Evolutionary conservation across 1,140 invertebrate species (phyloP).

Genomic region (Atta texana): DNA sequence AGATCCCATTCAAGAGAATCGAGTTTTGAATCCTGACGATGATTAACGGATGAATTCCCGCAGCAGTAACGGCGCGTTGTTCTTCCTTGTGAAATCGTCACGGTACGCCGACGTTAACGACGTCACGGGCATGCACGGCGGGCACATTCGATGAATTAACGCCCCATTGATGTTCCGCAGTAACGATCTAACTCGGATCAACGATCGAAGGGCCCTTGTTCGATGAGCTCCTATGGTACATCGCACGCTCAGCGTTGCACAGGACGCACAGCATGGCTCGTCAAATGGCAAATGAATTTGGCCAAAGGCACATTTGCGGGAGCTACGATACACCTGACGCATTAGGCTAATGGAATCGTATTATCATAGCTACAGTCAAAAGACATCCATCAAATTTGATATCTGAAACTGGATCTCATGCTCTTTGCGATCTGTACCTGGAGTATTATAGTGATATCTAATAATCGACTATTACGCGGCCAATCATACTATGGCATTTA

Average conservation of each 20-base stretch:
- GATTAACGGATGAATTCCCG: constrained; percentile 67
- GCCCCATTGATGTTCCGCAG: constrained; percentile 72
- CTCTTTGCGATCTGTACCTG: background rate
- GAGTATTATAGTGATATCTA: background rate
- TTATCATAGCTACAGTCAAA: background rate
- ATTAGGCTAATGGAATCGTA: constrained; percentile 42
- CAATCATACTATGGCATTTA: too few species aligned
- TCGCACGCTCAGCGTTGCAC: constrained; percentile 16
- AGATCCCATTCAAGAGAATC: constrained; percentile 13
- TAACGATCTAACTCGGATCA: constrained; percentile 69
- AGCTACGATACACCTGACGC: constrained; percentile 48
- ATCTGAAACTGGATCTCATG: background rate
- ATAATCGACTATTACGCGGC: background rate
- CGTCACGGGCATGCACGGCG: constrained; percentile 65
- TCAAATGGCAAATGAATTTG: constrained; percentile 58
- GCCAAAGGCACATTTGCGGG: constrained; percentile 38
- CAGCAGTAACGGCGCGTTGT: constrained; percentile 52
- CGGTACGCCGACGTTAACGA: constrained; percentile 71
- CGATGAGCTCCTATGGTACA: constrained; percentile 43
- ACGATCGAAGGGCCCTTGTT: constrained; percentile 55
- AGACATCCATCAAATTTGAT: constrained; percentile 20
- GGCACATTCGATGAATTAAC: constrained; percentile 70
- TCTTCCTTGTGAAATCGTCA: constrained; percentile 71
- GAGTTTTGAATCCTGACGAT: constrained; percentile 70
- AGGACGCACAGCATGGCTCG: background rate